Conservation (phyloP, 2,113 vertebrate species). For the Podarcis muralis region DNA sequence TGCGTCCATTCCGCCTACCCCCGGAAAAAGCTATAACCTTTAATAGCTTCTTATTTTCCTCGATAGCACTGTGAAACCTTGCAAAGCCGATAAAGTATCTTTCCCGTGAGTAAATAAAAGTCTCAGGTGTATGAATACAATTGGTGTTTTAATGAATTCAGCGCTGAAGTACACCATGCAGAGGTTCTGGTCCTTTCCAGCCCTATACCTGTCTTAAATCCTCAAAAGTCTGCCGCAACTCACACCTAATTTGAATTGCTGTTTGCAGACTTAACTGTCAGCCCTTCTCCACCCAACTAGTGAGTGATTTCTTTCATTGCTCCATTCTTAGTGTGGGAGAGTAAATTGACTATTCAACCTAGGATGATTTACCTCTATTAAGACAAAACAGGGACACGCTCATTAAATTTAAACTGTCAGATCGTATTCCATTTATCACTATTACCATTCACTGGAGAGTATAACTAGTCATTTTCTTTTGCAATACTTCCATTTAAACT, state of each 20-base stretch:
- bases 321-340: constrained; percentile 38
- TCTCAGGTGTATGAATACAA: constrained; percentile 20
- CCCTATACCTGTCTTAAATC: constrained; percentile 54
- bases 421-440: constrained; percentile 67
- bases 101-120: not conserved
- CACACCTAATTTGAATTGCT: constrained; percentile 68
- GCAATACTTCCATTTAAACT: constrained; percentile 44
- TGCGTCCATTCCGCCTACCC: no score
- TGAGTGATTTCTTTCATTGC: constrained; percentile 65
- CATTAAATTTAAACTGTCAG: constrained; percentile 78
- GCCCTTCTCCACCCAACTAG: constrained; percentile 47
- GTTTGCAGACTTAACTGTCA: constrained; percentile 60
- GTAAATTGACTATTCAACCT: constrained; percentile 72
- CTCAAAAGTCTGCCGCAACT: constrained; percentile 40
- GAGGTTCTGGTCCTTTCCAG: constrained; percentile 44
- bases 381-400: constrained; percentile 65
- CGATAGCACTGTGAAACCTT: not conserved
- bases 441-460: constrained; percentile 52
- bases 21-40: not conserved
- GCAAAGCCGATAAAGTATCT: not conserved
- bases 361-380: constrained; percentile 72
- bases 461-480: constrained; percentile 64
- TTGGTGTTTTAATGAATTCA: not conserved
- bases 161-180: constrained; percentile 11
- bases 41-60: not conserved